Evolutionary conservation across 1,140 invertebrate genomes (phyloP), one percentile per base, ranked within the genome.

Genomic region (Drosophila ohnishii): DNA sequence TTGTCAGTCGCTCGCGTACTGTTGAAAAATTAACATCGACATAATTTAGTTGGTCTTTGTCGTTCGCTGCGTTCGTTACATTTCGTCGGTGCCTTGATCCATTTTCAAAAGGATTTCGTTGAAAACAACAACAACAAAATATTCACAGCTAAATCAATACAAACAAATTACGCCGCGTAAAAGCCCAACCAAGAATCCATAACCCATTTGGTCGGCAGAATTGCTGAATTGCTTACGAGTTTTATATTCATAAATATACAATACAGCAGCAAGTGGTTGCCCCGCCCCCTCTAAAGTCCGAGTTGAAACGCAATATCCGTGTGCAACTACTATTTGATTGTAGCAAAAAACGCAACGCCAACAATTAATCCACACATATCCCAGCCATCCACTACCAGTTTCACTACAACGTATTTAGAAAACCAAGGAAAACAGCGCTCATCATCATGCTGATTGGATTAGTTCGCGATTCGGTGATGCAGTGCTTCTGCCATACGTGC

Each of bases 401-500:
- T 44, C 45, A 61, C 14, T 22, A 59, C 9, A 22, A 56, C 40
- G 56, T 45, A 48, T 40, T 57, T 65, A 48, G 66, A n/a, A 47
- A 40, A 64, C 44, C 11, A 42, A 25, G 51, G 56, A 55, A 58
- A 22, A 11, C 48, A 57, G 48, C n/a, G 25, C 13, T 44, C 48
- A 11, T 50, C 84, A 92, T 92, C 92, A 97, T 97, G 96, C 92
- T 97, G 93, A 96, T 97, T 93, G 95, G 94, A 92, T 94, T 97
- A 85, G 95, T 97, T 90, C 95, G 95, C 92, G 96, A 97, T 92
- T 96, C 96, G 82, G 95, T 97, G 91, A 94, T 97, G 94, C 95
- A 96, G 93, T 97, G 96, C 93, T 97, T 97, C 93, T 97, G 96
- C 93, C 96, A 96, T 92, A 95, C 96, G 92, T 97, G 96, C 94